Base-by-base conservation (phyloP, 2,888 invertebrate genomes). In the Parnassius smintheus region DNA sequence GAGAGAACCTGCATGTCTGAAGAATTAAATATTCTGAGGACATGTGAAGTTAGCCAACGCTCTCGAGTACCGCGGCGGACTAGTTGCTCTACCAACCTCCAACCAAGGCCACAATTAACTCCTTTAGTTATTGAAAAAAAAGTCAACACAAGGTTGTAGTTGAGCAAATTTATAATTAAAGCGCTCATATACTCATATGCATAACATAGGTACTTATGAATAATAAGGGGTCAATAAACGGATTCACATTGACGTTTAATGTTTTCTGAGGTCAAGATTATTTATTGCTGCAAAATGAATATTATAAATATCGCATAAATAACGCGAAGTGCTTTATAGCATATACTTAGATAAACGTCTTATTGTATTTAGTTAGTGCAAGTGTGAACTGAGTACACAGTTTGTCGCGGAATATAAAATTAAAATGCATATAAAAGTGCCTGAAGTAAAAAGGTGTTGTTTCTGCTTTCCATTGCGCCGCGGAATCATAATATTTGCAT, bases 401-500 rank as follows among this genome's bases (percentile, higher is more conserved):
- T 60, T 54, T 56, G 45, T 64, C 61, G 49, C 9, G 9, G 13
- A 48, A 48, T 45, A 64, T 65, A 62, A 44, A 61, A 61, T 8
- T 18, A 61, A 66, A 62, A 78, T 77, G 75, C 63, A 72, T 57
- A 70, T 84, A 64, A 80, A 78, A 78, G 81, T 89, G 61, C 87
- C 87, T 52, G 82, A 87, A 71, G 82, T 91, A 57, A 82, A 82
- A 61, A 77, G 75, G 68, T 91, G 91, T 66, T 91, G 91, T 67
- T 90, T 81, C 67, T 91, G 88, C 70, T 72, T 89, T 44, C 86
- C 91, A 13, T 68, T 91, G 53, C 82, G 90, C 0, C 80, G 80
- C 54, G 91, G 91, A 7, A 90, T 91, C 64, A 80, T 91, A 65
- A 68, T 88, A 56, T 88, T 90, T 75, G 90, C 86, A 61, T 79